Percentiles rank a stretch among this genome's conserved stretches.
phyloP scores from a whole-genome alignment of 2,797 vertebrate genomes.

The Gallinago stenura region DNA sequence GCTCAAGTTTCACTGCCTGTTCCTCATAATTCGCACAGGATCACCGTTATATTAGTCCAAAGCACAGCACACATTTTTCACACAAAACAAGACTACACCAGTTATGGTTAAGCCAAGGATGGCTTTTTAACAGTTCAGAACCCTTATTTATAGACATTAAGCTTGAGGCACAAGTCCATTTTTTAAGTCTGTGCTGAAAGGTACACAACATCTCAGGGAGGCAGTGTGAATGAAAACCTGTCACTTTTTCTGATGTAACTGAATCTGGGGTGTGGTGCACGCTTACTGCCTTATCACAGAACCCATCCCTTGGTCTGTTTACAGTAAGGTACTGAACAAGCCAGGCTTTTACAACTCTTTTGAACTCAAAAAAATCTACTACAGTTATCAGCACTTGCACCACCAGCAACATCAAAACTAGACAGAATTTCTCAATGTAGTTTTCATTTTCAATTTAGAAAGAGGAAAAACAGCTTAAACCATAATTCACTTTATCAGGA shows the following conservation, averaged over 20 bases:
- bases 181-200: background rate
- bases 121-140: background rate
- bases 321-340: background rate
- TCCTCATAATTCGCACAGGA: background rate
- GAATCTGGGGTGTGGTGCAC: background rate
- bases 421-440: background rate
- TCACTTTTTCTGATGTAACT: background rate
- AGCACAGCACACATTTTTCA: background rate
- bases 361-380: background rate
- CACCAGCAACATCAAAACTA: background rate
- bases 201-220: background rate
- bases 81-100: background rate
- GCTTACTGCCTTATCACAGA: background rate
- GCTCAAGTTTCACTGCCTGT: background rate
- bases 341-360: background rate
- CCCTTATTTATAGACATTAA: background rate
- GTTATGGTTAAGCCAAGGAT: background rate
- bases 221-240: slow-evolving; percentile 1
- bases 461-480: background rate
- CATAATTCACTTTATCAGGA: background rate
- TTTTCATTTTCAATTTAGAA: background rate
- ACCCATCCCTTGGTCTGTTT: background rate
- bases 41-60: background rate
- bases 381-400: background rate
- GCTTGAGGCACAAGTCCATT: background rate